phyloP scores from a whole-genome alignment of 2,888 invertebrate genomes.

The Patella depressa region DNA sequence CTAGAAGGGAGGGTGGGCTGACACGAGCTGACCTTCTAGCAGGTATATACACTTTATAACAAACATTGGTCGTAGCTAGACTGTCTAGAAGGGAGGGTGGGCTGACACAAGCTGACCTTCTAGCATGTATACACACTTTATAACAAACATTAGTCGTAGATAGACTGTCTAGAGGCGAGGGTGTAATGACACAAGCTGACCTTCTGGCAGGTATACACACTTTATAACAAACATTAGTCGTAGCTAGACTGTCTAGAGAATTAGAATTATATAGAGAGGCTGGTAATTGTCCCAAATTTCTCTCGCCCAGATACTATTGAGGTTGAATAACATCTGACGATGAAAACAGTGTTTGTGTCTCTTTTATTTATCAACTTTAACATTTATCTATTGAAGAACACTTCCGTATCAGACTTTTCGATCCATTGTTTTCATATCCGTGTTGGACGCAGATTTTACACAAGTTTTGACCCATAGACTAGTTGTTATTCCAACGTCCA shows the following conservation, averaged over 20 bases:
- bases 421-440: too few species aligned
- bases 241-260: not conserved
- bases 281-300: too few species aligned
- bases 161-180: not conserved
- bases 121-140: not conserved
- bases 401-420: too few species aligned
- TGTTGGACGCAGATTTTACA: too few species aligned
- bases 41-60: not conserved
- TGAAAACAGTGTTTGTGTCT: too few species aligned
- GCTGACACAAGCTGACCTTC: not conserved
- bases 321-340: too few species aligned
- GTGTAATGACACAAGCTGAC: not conserved
- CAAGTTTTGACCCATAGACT: too few species aligned
- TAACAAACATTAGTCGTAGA: not conserved
- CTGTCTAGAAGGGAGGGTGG: not conserved
- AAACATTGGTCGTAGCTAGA: not conserved
- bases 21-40: not conserved
- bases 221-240: not conserved
- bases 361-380: too few species aligned
- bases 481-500: too few species aligned
- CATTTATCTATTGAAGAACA: too few species aligned
- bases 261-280: too few species aligned
- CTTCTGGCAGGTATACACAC: not conserved
- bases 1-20: not conserved
- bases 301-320: too few species aligned